Evolutionary conservation across 2,113 vertebrate species (phyloP).

Genomic region (Micromys minutus): DNA sequence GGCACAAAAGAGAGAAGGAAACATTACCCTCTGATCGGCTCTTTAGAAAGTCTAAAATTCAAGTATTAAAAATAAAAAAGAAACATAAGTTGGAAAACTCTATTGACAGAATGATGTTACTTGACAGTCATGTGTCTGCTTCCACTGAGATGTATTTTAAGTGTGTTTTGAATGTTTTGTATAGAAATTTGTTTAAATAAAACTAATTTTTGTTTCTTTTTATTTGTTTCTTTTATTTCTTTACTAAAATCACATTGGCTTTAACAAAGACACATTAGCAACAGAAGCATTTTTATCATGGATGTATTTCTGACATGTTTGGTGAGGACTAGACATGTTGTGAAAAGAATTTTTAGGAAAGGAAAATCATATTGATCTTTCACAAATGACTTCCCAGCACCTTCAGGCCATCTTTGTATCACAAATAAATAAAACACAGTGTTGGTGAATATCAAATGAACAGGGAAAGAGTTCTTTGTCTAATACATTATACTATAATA

Average conservation of each 20-base stretch:
- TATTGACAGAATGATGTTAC: no score
- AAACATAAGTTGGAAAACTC: no score
- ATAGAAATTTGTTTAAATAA: conserved; percentile 23
- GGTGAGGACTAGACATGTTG: background rate
- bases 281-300: background rate
- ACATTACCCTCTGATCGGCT: background rate
- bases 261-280: conserved; percentile 27
- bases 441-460: conserved; percentile 42
- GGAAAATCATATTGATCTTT: background rate
- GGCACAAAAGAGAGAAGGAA: background rate
- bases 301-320: conserved; percentile 24
- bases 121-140: no score
- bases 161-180: background rate
- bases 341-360: conserved; percentile 23
- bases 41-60: background rate
- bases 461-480: background rate
- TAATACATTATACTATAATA: conserved; percentile 13
- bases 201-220: conserved; percentile 41
- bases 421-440: conserved; percentile 1
- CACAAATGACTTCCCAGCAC: background rate
- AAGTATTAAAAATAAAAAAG: background rate
- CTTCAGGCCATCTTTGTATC: conserved; percentile 34
- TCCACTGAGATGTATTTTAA: background rate
- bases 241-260: conserved; percentile 32
- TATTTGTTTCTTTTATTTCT: background rate